Evolutionary conservation across 2,797 vertebrate species (phyloP), one percentile per base, ranked within the genome.

Genomic region (Poecilia picta): DNA sequence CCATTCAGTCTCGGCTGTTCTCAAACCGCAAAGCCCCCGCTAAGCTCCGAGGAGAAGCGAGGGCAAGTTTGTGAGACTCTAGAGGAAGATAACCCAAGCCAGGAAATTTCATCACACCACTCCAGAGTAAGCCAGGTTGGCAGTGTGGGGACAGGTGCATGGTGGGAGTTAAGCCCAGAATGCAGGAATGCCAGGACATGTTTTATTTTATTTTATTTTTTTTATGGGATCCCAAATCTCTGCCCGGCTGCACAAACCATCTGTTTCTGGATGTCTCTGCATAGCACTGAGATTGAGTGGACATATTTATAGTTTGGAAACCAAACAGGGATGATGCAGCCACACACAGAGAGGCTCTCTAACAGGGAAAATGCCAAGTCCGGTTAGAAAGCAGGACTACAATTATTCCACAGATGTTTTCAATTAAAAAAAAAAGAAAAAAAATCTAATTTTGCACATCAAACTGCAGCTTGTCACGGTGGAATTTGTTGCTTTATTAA

Each of bases 221-320:
- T 89, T 86, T 64, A 53, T 68, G 71, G 83, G 82, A 83, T 89
- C 87, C 83, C 78, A 85, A 87, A 89, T 82, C 85, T 90, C 83
- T 59, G 75, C 74, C 83, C 72, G 83, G 80, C 88, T 86, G 89
- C 5, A 43, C 80, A 76, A 90, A 89, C 92, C 93, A 92, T 94
- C 92, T 92, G 92, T 90, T 93, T 91, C 81, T 84, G 82, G 71
- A 84, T 28, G 75, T 72, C 83, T 92, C 91, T 88, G 92, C 88
- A 91, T 89, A 91, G 88, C 75, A 25, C 70, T 18, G 36, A 75
- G 77, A 83, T 79, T 83, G 81, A 88, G 90, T 78, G 72, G 72
- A 80, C 85, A 89, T 91, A 92, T 93, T 92, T 92, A 90, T 90
- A 93, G 86, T 77, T 90, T 86, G 85, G 82, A 90, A 88, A 80